Evolutionary conservation across 2,797 vertebrate genomes (phyloP).

Genomic region (Thripadectes ignobilis): DNA sequence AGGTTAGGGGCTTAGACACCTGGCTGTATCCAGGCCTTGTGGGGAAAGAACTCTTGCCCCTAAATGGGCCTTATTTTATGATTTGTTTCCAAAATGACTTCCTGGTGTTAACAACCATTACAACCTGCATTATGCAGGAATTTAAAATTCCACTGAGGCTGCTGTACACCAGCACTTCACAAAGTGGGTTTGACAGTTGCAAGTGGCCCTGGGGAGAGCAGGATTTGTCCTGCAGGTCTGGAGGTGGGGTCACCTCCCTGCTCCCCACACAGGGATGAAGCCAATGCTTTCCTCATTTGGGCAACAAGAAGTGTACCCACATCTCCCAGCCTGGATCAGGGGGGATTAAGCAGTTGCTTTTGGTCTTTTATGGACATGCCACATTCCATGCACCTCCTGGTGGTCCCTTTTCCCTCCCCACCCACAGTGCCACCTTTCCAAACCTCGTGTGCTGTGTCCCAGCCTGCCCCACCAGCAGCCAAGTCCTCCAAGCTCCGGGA

Average conservation of each 20-base stretch:
- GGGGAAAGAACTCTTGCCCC: background rate
- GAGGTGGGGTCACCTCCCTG: fast-evolving
- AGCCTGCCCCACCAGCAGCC: background rate
- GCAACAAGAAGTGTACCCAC: background rate
- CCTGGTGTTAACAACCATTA: background rate
- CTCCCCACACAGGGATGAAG: fast-evolving
- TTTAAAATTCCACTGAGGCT: background rate
- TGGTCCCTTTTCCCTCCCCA: background rate
- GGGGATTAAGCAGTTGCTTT: background rate
- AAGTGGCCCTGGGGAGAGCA: background rate
- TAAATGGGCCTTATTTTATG: fast-evolving
- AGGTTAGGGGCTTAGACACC: background rate
- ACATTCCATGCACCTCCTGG: background rate
- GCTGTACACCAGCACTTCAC: background rate
- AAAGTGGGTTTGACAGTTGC: background rate
- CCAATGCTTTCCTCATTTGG: background rate
- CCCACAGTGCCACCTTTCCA: background rate
- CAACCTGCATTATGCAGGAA: background rate
- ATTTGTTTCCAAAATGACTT: background rate
- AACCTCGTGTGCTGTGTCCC: background rate
- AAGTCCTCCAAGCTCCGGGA: background rate
- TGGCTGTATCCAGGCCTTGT: background rate
- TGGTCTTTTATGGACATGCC: fast-evolving
- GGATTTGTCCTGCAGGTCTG: background rate
- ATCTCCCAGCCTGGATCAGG: background rate